phyloP scores from a whole-genome alignment of 2,888 invertebrate species.

The Craniophora ligustri region DNA sequence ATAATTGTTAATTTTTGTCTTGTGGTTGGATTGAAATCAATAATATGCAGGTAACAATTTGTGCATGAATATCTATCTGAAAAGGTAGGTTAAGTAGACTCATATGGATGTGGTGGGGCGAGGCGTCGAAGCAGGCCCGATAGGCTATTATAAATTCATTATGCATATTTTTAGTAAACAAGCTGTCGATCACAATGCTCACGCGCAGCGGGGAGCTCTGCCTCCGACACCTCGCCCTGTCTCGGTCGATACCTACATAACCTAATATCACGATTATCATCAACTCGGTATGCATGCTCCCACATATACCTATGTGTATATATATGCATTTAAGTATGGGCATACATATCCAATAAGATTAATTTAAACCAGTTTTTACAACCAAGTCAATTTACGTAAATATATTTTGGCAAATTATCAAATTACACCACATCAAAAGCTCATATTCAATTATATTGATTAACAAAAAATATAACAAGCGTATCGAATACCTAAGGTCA shows the following conservation, averaged over 20 bases:
- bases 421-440: conserved; percentile 83
- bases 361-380: conserved; percentile 75
- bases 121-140: conserved; percentile 72
- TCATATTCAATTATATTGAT: conserved; percentile 78
- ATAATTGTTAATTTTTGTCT: neutral
- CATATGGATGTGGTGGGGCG: conserved; percentile 63
- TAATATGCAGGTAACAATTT: conserved; percentile 21
- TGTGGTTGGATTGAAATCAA: neutral
- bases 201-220: conserved; percentile 80
- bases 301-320: no score
- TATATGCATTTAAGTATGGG: conserved; percentile 35
- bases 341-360: conserved; percentile 53
- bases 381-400: conserved; percentile 69
- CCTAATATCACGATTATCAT: conserved; percentile 74
- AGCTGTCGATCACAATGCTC: conserved; percentile 88
- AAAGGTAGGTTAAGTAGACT: conserved; percentile 58
- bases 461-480: conserved; percentile 81
- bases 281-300: conserved; percentile 60
- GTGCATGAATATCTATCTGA: conserved; percentile 54
- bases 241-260: conserved; percentile 69
- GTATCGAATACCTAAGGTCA: conserved; percentile 86
- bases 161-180: conserved; percentile 89
- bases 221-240: conserved; percentile 79
- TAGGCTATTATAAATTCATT: conserved; percentile 87
- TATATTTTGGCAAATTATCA: conserved; percentile 81